A percentile compares a stretch with the other conserved stretches of the same genome.
Evolutionary conservation across 1,140 invertebrate genomes (phyloP).

Genomic region (Cotesia vestalis): DNA sequence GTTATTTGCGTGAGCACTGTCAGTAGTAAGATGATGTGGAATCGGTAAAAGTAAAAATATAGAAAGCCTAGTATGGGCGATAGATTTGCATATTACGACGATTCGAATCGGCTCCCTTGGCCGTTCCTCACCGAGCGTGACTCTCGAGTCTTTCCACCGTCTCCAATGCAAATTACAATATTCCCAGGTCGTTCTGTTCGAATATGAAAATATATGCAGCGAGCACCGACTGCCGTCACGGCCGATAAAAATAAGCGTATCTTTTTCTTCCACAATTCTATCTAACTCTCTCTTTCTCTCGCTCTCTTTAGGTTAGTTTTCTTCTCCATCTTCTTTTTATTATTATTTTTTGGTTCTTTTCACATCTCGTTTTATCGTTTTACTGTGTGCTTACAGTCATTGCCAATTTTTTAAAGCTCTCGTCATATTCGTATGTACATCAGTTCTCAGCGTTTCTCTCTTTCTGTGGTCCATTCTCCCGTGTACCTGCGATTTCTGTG

Average conservation of each 20-base stretch:
- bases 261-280: slow-evolving; percentile 15
- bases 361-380: slow-evolving; percentile 15
- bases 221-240: slow-evolving; percentile 38
- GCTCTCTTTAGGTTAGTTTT: not conserved
- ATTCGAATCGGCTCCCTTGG: slow-evolving; percentile 52
- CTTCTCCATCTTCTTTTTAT: too few relatives aligned
- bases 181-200: slow-evolving; percentile 59
- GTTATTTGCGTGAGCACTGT: slow-evolving; percentile 13
- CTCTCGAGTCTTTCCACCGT: slow-evolving; percentile 59
- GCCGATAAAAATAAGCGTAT: slow-evolving; percentile 57
- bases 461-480: slow-evolving; percentile 8
- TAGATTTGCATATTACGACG: slow-evolving; percentile 60
- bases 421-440: slow-evolving; percentile 14
- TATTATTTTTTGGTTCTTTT: slow-evolving; percentile 9
- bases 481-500: slow-evolving; percentile 3
- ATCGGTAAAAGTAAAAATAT: slow-evolving; percentile 16
- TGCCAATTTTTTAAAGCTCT: slow-evolving; percentile 23
- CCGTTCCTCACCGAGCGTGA: slow-evolving; percentile 45
- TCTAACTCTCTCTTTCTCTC: slow-evolving; percentile 12
- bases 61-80: slow-evolving; percentile 10
- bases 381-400: slow-evolving; percentile 4
- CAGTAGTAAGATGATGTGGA: slow-evolving; percentile 14
- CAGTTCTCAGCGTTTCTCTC: not conserved
- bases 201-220: slow-evolving; percentile 62
- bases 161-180: slow-evolving; percentile 66